A percentile compares a stretch with the other conserved stretches of the same genome.
phyloP scores from a whole-genome alignment of 2,797 vertebrate species.

The Alca torda region DNA sequence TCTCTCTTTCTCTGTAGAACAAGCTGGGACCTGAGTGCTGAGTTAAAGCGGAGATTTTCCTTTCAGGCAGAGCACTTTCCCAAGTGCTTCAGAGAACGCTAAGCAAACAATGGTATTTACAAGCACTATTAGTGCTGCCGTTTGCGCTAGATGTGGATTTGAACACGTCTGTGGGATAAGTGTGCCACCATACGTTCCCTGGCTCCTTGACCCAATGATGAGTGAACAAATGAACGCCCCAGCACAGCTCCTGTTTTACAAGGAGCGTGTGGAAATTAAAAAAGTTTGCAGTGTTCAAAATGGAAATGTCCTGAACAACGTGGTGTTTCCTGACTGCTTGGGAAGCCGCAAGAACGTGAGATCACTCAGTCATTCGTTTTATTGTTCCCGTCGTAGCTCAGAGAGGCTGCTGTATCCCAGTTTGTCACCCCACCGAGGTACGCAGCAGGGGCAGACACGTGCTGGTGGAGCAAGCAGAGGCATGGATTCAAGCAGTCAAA shows the following conservation, averaged over 20 bases:
- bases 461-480: neutral
- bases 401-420: neutral
- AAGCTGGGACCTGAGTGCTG: accelerated
- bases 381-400: neutral
- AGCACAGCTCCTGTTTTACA: neutral
- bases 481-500: neutral
- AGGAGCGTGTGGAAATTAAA: neutral
- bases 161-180: neutral
- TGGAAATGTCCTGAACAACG: neutral
- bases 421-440: neutral
- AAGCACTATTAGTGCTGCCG: neutral
- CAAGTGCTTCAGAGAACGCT: neutral
- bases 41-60: neutral
- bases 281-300: neutral
- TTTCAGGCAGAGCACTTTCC: neutral
- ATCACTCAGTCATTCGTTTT: neutral
- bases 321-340: neutral
- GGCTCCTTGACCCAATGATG: accelerated
- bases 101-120: neutral
- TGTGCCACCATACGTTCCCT: neutral
- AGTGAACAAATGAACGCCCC: neutral
- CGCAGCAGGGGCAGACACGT: neutral
- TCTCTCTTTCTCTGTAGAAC: neutral
- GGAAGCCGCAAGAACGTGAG: neutral
- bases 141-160: neutral